Conservation (phyloP, 92 coral and sea anemone genomes). For the Pocillopora meandrina region DNA sequence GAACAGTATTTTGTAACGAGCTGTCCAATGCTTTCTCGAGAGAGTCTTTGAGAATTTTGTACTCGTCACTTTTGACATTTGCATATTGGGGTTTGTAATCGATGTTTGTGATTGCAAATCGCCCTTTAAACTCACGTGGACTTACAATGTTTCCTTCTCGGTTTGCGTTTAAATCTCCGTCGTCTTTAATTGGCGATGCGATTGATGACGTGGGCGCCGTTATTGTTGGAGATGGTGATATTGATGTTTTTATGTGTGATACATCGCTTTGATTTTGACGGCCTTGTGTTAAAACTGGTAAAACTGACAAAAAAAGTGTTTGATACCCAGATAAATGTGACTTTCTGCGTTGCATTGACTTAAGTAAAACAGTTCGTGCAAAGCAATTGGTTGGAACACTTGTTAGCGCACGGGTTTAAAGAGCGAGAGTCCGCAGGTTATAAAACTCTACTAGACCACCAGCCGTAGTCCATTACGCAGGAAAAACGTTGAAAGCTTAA, state of each 20-base stretch:
- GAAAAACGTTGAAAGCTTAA: too few species aligned
- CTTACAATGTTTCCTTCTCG: background rate
- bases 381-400: too few species aligned
- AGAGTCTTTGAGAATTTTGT: conserved; percentile 5
- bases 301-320: background rate
- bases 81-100: conserved; percentile 7
- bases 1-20: conserved; percentile 1
- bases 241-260: background rate
- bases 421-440: too few species aligned
- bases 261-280: conserved; percentile 5
- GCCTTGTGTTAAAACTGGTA: background rate
- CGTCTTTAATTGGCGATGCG: background rate
- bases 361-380: too few species aligned
- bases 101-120: background rate
- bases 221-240: background rate
- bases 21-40: conserved; percentile 2
- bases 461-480: too few species aligned
- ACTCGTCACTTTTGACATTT: background rate
- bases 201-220: background rate
- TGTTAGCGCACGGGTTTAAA: too few species aligned
- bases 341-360: too few species aligned
- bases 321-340: background rate
- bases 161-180: background rate
- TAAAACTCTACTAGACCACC: too few species aligned
- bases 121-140: conserved; percentile 4